A percentile compares a stretch with the other conserved stretches of the same genome.
Evolutionary conservation across 2,888 invertebrate species (phyloP).

Genomic region (Masnerella sp.): DNA sequence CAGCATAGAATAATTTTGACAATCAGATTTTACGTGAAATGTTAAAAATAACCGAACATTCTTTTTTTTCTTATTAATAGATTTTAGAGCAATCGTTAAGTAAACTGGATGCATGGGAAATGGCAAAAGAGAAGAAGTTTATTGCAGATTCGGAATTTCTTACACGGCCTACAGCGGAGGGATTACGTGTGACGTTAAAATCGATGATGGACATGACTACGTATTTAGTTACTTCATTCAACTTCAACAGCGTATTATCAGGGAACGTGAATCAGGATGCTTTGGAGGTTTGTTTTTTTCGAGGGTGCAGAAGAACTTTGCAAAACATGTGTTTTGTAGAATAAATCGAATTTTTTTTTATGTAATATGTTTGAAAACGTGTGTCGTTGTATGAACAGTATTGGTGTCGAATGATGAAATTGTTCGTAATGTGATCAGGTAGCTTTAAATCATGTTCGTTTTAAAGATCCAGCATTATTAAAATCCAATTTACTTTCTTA

Average conservation of each 20-base stretch:
- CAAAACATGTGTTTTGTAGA: no score
- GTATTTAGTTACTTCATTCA: not conserved
- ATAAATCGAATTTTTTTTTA: no score
- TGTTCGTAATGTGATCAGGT: no score
- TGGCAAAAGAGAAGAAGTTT: not conserved
- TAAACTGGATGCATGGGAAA: slow-evolving; percentile 14
- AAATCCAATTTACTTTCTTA: no score
- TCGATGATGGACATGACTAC: not conserved
- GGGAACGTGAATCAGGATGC: not conserved
- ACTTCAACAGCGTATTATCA: not conserved
- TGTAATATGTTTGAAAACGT: no score
- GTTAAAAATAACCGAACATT: not conserved
- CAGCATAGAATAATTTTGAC: not conserved
- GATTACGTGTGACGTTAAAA: not conserved
- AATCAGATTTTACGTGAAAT: not conserved
- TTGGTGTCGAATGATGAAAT: no score
- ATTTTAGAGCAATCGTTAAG: slow-evolving; percentile 19
- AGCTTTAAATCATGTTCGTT: no score
- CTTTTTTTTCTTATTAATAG: not conserved
- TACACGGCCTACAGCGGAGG: slow-evolving; percentile 18
- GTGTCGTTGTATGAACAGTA: no score
- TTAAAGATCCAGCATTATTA: no score
- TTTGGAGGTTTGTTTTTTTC: not conserved
- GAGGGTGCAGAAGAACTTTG: no score
- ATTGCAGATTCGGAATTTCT: slow-evolving; percentile 12